phyloP scores from a whole-genome alignment of 2,888 invertebrate species.

The Ectemnius cavifrons region DNA sequence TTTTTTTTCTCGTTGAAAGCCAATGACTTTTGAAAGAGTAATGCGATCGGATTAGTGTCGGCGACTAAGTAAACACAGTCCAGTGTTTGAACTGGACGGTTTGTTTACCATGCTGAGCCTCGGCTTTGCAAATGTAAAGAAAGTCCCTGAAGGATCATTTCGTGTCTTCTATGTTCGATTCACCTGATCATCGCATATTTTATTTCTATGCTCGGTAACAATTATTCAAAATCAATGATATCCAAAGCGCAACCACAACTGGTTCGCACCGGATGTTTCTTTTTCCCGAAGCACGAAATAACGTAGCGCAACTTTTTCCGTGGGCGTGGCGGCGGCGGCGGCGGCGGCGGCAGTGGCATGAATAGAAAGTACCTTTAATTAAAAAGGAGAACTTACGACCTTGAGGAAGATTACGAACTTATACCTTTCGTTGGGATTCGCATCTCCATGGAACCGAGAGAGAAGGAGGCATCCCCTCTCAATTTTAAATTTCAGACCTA shows the following conservation, averaged over 20 bases:
- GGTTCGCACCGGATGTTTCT: constrained; percentile 38
- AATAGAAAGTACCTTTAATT: constrained; percentile 69
- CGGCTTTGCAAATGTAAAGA: not conserved
- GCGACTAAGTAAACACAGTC: constrained; percentile 57
- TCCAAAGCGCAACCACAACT: constrained; percentile 16
- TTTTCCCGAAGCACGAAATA: constrained; percentile 57
- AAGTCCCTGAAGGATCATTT: not conserved
- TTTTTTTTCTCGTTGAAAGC: constrained; percentile 28
- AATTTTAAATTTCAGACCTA: constrained; percentile 10
- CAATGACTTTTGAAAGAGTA: constrained; percentile 24
- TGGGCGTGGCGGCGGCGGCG: constrained; percentile 52
- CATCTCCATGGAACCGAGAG: constrained; percentile 2
- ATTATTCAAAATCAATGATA: constrained; percentile 44
- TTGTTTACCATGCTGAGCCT: constrained; percentile 45
- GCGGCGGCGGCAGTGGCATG: constrained; percentile 41
- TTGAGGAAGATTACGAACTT: constrained; percentile 57
- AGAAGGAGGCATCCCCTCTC: too few species aligned
- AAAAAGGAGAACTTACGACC: constrained; percentile 67
- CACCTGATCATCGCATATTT: not conserved
- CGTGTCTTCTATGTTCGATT: constrained; percentile 7
- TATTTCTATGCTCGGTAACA: constrained; percentile 25
- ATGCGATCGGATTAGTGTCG: constrained; percentile 39
- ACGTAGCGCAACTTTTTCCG: constrained; percentile 59
- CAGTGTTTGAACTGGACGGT: constrained; percentile 57
- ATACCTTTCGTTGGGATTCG: constrained; percentile 21